Base-by-base conservation (phyloP, 2,113 vertebrate species). In the Galeopterus variegatus region DNA sequence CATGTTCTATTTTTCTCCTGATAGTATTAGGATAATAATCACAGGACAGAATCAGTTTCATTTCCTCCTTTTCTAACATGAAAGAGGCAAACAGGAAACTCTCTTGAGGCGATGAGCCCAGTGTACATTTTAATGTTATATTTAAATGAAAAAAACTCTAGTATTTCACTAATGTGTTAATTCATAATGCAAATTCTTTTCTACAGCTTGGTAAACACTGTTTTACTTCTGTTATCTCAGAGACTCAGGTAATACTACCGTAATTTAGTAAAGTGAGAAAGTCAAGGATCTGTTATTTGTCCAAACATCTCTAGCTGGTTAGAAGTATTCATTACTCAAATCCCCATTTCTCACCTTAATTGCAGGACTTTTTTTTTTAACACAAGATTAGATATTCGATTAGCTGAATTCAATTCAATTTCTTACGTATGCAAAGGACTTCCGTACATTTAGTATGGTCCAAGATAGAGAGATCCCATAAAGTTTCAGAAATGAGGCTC, bases 341-440 rank as follows among this genome's bases (percentile, higher is more conserved):
- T 11, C 1, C 10, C 4, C 11, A 69, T 90, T 94, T 97, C 45
- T 3, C 24, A 70, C 48, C 18, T 89, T 86, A 12, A 56, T 92
- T 93, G 12, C 8, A 83, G 45, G 17, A 8, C 12, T 60, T 24
- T n/a, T 14, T 65, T n/a, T 14, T 58, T 50, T 21, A 5, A 48
- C 11, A 87, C 13, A 84, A 88, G 19, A 96, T 15, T 72, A 52
- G 9, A 7, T 5, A 54, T 11, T 80, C 12, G 56, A 14, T 91
- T 84, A 41, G 28, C 77, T 92, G 36, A 91, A 88, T 91, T 96
- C 5, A 85, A 72, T 87, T 93, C 26, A 56, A 36, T 88, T 96
- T 97, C 6, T n/a, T 65, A 26, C 41, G 5, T 81, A n/a, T 48
- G 41, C 2, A 72, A 69, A 84, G 48, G 24, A 17, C 13, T 89